Conservation (phyloP, 2,888 invertebrate species). For the Panzeria rudis region DNA sequence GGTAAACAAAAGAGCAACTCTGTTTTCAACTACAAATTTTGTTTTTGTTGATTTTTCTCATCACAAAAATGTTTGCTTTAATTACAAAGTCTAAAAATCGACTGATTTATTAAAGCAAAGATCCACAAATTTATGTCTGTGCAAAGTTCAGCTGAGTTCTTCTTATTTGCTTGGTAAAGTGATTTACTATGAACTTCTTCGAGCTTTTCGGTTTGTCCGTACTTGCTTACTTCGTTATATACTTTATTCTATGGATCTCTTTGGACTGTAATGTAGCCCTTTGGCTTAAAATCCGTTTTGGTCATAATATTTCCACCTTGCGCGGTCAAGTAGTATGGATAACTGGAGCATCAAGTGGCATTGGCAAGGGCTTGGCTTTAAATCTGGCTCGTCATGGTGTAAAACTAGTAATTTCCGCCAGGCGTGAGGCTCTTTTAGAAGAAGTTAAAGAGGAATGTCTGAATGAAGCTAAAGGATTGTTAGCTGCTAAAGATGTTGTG, state of each 20-base stretch:
- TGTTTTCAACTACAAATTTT: not conserved
- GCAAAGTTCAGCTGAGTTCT: not conserved
- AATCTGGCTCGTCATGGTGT: constrained; percentile 87
- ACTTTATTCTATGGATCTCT: constrained; percentile 84
- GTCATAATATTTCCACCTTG: constrained; percentile 85
- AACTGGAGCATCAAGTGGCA: constrained; percentile 93
- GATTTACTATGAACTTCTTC: constrained; percentile 78
- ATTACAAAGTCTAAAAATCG: not conserved
- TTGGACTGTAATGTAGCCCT: constrained; percentile 87
- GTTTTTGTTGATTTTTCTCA: not conserved
- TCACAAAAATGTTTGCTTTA: constrained; percentile 3
- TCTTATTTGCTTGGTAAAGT: not conserved
- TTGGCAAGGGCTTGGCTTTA: constrained; percentile 90
- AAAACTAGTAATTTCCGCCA: constrained; percentile 88
- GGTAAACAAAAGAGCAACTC: not conserved
- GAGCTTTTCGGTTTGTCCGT: constrained; percentile 79
- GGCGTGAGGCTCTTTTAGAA: constrained; percentile 87
- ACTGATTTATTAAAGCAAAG: not conserved
- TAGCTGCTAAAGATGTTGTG: constrained; percentile 87
- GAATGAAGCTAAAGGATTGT: constrained; percentile 79
- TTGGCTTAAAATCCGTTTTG: constrained; percentile 86
- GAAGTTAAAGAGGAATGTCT: constrained; percentile 88
- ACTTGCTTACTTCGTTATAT: constrained; percentile 84
- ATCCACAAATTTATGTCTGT: no score
- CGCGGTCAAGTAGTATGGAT: constrained; percentile 91